These are phyloP conservation scores for silkworm (Bombyx mori) DNA, from an alignment of 1,140 invertebrate species.

Conservation along the genomic window ASM3026992v2 NC_085128.1:7362001-7362500, in stretches of 20 bases:
- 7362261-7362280: slow-evolving; percentile 69
- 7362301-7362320: slow-evolving; percentile 25
- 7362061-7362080: not conserved
- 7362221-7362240: slow-evolving; percentile 51
- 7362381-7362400: too few species aligned
- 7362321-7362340: too few species aligned
- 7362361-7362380: too few species aligned
- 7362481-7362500: slow-evolving; percentile 50
- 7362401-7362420: not conserved
- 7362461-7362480: slow-evolving; percentile 25
- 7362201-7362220: slow-evolving; percentile 68
- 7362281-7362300: slow-evolving; percentile 51
- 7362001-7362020: not conserved
- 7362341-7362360: too few species aligned
- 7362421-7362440: not conserved
- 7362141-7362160: slow-evolving; percentile 71
- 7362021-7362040: not conserved
- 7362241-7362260: slow-evolving; percentile 67
- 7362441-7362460: slow-evolving; percentile 19
- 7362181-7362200: slow-evolving; percentile 73
- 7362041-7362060: not conserved
- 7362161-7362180: slow-evolving; percentile 72
- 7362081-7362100: slow-evolving; percentile 24
- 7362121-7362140: slow-evolving; percentile 68
- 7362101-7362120: slow-evolving; percentile 41